phyloP scores from a whole-genome alignment of 2,888 invertebrate species.

The Amorpha juglandis region DNA sequence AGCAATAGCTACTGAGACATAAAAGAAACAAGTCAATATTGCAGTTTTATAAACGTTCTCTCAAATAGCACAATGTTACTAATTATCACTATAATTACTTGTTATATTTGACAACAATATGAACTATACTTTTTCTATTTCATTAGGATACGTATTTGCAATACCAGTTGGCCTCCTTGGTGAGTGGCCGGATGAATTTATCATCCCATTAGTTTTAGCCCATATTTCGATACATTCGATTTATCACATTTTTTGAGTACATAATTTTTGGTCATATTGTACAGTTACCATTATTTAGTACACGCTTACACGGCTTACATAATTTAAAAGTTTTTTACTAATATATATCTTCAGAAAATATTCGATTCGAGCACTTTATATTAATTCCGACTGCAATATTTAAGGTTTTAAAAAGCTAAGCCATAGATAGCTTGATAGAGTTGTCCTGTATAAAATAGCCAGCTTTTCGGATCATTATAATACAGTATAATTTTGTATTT shows the following conservation, averaged over 20 bases:
- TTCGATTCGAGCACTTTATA: slow-evolving; percentile 30
- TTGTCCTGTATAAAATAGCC: slow-evolving; percentile 33
- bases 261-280: slow-evolving; percentile 41
- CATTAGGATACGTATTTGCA: slow-evolving; percentile 81
- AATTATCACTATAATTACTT: slow-evolving; percentile 44
- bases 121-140: slow-evolving; percentile 68
- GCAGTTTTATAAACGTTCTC: background rate
- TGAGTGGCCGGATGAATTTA: slow-evolving; percentile 71
- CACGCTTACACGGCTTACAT: slow-evolving; percentile 72
- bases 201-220: slow-evolving; percentile 51
- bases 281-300: slow-evolving; percentile 45
- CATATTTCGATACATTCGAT: slow-evolving; percentile 34
- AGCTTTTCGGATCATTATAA: slow-evolving; percentile 36
- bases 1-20: too few species aligned
- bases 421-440: slow-evolving; percentile 22
- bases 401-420: slow-evolving; percentile 5
- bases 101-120: slow-evolving; percentile 43
- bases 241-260: slow-evolving; percentile 42
- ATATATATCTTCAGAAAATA: slow-evolving; percentile 32
- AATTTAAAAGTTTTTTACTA: slow-evolving; percentile 35
- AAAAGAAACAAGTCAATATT: too few species aligned
- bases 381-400: slow-evolving; percentile 30
- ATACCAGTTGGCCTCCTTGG: slow-evolving; percentile 82
- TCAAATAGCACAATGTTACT: slow-evolving; percentile 55
- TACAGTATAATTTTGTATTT: background rate